A percentile compares a stretch with the other conserved stretches of the same genome.
phyloP scores from a whole-genome alignment of 2,888 invertebrate species.

The Mayetiola destructor region DNA sequence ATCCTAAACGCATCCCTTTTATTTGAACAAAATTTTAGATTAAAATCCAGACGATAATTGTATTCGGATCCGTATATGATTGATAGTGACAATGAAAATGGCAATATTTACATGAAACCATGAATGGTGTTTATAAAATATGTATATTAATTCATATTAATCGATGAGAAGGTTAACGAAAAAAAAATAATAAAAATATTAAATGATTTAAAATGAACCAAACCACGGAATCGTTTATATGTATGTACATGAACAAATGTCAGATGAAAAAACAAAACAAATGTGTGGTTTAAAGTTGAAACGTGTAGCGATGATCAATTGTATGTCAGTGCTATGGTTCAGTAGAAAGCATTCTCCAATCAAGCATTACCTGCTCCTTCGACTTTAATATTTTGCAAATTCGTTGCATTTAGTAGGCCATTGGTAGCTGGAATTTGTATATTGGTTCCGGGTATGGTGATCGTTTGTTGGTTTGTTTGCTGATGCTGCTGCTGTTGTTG shows the following conservation, averaged over 20 bases:
- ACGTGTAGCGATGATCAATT: background rate
- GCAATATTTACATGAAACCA: background rate
- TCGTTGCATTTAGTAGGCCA: conserved; percentile 25
- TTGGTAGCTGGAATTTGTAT: conserved; percentile 34
- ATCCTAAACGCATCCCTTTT: no score
- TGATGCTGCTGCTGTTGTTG: conserved; percentile 22
- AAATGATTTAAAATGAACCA: no score
- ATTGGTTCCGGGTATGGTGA: conserved; percentile 35
- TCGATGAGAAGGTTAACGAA: no score
- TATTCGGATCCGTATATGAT: no score
- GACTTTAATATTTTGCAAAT: conserved; percentile 20
- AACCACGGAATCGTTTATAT: no score
- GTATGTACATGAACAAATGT: no score
- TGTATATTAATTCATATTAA: background rate
- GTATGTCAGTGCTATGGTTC: background rate
- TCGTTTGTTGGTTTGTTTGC: conserved; percentile 25
- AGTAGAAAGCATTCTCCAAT: background rate
- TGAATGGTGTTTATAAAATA: background rate
- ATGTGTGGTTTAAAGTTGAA: no score
- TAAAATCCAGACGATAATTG: no score
- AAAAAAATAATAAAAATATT: no score
- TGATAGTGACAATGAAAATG: background rate
- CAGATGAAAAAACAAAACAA: no score
- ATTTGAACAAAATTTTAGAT: no score
- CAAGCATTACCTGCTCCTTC: conserved; percentile 16